phyloP scores from a whole-genome alignment of 2,797 vertebrate genomes.

The Phyllotis vaccarum region DNA sequence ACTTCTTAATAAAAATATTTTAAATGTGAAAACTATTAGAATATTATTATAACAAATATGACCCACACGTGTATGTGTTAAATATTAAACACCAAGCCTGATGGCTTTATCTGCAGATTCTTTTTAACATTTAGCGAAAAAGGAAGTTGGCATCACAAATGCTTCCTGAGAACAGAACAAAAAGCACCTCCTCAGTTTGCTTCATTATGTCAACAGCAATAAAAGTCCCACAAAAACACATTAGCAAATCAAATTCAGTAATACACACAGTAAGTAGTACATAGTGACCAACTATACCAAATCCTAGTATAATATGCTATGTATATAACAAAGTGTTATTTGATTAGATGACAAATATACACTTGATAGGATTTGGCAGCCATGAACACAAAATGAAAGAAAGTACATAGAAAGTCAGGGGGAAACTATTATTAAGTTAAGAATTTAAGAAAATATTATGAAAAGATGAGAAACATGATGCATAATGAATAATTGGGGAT shows the following conservation, averaged over 20 bases:
- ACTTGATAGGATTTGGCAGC: not conserved
- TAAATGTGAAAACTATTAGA: not conserved
- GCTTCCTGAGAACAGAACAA: not conserved
- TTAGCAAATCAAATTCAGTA: not conserved
- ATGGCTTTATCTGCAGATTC: not conserved
- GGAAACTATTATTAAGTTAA: not conserved
- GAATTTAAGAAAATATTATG: not conserved
- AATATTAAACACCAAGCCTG: not conserved
- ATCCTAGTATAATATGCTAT: not conserved
- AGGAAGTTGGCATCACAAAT: not conserved
- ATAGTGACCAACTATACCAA: not conserved
- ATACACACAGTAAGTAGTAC: not conserved
- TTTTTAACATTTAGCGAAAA: not conserved
- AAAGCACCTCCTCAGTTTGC: not conserved
- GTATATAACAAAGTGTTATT: not conserved
- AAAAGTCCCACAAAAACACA: not conserved
- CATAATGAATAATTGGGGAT: not conserved
- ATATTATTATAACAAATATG: not conserved
- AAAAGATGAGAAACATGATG: not conserved
- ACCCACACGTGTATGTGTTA: not conserved
- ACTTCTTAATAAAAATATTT: not conserved
- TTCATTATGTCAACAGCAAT: not conserved
- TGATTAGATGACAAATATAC: not conserved
- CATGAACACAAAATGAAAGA: not conserved
- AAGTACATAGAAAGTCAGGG: not conserved